phyloP scores from a whole-genome alignment of 35 echinoderm and acorn worm species.

The Ophioderma brevispina region DNA sequence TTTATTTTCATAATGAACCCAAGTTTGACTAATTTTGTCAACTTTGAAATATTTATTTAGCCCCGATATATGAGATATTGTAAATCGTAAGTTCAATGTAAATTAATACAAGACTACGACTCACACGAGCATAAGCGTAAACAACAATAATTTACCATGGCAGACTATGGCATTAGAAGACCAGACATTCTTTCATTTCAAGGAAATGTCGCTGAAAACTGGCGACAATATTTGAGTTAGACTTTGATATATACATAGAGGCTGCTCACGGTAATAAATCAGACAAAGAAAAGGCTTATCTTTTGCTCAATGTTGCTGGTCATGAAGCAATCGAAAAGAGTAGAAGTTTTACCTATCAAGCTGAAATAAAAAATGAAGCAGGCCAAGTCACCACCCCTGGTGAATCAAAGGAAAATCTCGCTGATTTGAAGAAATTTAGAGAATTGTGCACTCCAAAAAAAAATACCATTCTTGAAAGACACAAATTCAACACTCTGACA shows the following conservation, averaged over 20 bases:
- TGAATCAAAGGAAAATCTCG: background rate
- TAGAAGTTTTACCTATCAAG: conserved; percentile 8
- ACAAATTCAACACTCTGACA: background rate
- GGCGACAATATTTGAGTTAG: conserved; percentile 18
- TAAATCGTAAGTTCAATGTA: too few relatives aligned
- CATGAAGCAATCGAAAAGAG: conserved; percentile 32
- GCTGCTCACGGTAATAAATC: conserved; percentile 14
- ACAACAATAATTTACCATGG: background rate
- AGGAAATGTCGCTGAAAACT: conserved; percentile 28
- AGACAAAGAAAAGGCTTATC: conserved; percentile 28
- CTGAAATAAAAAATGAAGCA: background rate
- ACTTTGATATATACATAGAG: conserved; percentile 30
- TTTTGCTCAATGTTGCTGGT: conserved; percentile 22
- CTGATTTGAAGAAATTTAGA: background rate
- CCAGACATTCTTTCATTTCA: conserved; percentile 17
- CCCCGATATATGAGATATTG: too few relatives aligned
- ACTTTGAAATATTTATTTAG: too few relatives aligned
- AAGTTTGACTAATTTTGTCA: too few relatives aligned
- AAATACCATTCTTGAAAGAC: background rate
- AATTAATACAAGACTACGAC: too few relatives aligned
- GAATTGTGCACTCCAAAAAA: background rate
- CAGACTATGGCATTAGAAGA: conserved; percentile 6
- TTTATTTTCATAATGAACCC: too few relatives aligned
- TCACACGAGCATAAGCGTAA: too few relatives aligned
- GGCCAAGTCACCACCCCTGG: background rate